These are phyloP conservation scores for Siniperca obscura DNA, from an alignment of 2,797 vertebrate genomes.

Conservation along the genomic window DNA sequence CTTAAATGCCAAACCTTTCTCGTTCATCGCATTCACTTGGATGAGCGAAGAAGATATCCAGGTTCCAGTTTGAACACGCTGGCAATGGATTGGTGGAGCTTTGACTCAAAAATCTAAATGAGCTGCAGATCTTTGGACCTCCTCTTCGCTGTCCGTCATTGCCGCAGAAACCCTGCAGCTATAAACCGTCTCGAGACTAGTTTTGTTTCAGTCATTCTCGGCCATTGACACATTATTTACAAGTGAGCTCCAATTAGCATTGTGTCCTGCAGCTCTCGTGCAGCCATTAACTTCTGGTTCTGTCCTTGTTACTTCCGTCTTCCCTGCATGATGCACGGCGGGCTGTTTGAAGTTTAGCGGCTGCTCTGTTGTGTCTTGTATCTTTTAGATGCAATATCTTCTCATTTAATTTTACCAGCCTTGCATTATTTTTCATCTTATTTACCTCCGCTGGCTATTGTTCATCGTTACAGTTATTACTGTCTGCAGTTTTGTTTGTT, in stretches of 20 bases:
- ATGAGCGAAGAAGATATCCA: too few species aligned
- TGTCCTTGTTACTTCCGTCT: slow-evolving; percentile 19
- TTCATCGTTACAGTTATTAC: slow-evolving; percentile 11
- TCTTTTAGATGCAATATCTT: slow-evolving; percentile 20
- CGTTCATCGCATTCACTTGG: not conserved
- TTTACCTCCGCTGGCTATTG: not conserved
- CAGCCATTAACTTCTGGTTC: not conserved
- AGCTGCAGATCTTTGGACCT: not conserved
- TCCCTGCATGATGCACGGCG: not conserved
- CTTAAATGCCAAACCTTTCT: not conserved
- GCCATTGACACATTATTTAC: slow-evolving; percentile 52
- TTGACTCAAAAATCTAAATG: not conserved
- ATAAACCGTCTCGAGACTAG: not conserved
- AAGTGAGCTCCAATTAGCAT: slow-evolving; percentile 58
- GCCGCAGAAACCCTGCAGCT: not conserved
- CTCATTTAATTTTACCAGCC: slow-evolving; percentile 23
- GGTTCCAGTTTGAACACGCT: not conserved
- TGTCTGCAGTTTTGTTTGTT: slow-evolving; percentile 31
- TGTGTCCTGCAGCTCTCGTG: slow-evolving; percentile 43
- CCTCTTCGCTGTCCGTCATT: not conserved
- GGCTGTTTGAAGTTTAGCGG: slow-evolving; percentile 12
- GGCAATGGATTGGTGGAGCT: not conserved
- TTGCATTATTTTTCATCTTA: slow-evolving; percentile 20
- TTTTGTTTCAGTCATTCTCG: slow-evolving; percentile 16
- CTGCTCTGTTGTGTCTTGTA: slow-evolving; percentile 1